Conservation (phyloP, 1,140 invertebrate genomes). For the Coenobita brevimanus region DNA sequence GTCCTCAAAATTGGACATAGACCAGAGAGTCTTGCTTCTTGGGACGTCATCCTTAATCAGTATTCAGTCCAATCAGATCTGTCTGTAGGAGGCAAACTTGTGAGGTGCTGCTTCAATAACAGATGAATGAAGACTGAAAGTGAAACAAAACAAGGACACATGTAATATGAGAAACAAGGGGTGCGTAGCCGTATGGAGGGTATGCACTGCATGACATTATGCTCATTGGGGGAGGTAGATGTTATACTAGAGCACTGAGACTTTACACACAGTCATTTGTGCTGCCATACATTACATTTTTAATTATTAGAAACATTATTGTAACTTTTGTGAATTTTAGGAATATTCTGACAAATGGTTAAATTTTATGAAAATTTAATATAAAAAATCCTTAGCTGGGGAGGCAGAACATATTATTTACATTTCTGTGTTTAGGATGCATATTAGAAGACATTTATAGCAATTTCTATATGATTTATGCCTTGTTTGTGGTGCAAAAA, state of each 20-base stretch:
- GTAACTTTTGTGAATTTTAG: background rate
- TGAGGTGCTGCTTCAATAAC: constrained; percentile 18
- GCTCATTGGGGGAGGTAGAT: constrained; percentile 9
- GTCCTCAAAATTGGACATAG: constrained; percentile 17
- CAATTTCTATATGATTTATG: constrained; percentile 7
- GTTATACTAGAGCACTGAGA: constrained; percentile 2
- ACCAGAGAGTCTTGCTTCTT: constrained; percentile 1
- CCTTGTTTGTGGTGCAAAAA: background rate
- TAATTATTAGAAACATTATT: constrained; percentile 20
- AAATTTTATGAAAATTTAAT: constrained; percentile 21
- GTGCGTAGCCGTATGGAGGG: too few relatives aligned
- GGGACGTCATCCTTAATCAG: constrained; percentile 4
- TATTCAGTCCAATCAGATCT: constrained; percentile 16
- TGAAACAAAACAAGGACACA: background rate
- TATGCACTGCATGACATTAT: background rate
- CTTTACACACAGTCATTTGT: constrained; percentile 16
- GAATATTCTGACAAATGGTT: background rate
- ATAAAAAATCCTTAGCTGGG: constrained; percentile 3
- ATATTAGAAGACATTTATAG: constrained; percentile 14
- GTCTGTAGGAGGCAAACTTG: background rate
- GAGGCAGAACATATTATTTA: constrained; percentile 23
- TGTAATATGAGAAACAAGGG: too few relatives aligned
- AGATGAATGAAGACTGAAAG: constrained; percentile 24
- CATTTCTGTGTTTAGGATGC: background rate
- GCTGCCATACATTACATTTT: constrained; percentile 9